These are phyloP conservation scores for Botia kubotai DNA, from an alignment of 2,797 vertebrate species.

Conservation along the genomic window DNA sequence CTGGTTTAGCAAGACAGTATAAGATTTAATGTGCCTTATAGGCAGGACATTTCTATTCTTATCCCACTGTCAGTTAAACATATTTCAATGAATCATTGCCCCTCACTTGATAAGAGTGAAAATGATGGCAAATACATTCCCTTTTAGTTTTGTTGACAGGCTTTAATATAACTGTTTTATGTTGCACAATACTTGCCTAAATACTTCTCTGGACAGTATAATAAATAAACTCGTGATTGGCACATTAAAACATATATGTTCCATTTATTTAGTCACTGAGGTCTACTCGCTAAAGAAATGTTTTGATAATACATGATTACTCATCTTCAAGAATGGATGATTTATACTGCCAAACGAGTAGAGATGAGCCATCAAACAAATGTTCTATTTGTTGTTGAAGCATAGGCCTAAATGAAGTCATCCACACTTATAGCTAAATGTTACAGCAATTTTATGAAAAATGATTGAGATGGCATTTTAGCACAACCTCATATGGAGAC, in stretches of 20 bases:
- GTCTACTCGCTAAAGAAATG: neutral
- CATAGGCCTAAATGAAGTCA: neutral
- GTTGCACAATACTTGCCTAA: neutral
- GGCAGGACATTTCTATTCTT: neutral
- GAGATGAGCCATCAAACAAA: slow-evolving; percentile 23
- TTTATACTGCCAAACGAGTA: slow-evolving; percentile 39
- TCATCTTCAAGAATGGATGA: slow-evolving; percentile 25
- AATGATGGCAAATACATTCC: neutral
- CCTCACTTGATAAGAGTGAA: neutral
- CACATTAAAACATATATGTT: neutral
- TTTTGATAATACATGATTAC: neutral
- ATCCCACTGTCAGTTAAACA: neutral
- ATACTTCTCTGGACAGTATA: neutral
- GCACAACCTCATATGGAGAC: neutral
- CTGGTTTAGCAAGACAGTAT: neutral
- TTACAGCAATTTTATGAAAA: neutral
- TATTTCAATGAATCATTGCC: neutral
- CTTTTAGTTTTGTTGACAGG: neutral
- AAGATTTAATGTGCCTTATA: neutral
- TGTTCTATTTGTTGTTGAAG: slow-evolving; percentile 3
- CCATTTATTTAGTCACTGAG: neutral
- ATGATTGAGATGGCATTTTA: neutral
- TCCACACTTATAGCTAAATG: neutral
- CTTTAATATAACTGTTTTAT: neutral
- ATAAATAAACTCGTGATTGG: neutral